Evolutionary conservation across 1,140 invertebrate species (phyloP), one percentile per base, ranked within the genome.

Genomic region (Aleiodes sp.): DNA sequence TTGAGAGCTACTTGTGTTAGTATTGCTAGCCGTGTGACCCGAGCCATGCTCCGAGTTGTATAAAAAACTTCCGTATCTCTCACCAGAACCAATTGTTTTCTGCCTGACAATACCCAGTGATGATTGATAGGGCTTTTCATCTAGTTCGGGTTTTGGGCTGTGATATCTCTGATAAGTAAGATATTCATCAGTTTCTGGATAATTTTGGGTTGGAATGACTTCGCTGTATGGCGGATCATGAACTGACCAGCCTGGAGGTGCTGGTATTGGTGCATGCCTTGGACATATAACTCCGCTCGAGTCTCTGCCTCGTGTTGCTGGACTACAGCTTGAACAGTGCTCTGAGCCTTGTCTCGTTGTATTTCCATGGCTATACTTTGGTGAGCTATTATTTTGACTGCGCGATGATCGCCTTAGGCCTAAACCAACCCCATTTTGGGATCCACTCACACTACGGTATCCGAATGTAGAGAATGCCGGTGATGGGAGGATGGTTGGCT

Each of bases 31-130:
- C 62, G 68, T 75, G 66, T 79, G 80, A 56, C 76, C 76, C 1
- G 73, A 75, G 0, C 63, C 73, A 7, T 74, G 72, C 0, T 75
- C 75, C 4, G 76, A 77, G 0, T 77, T 80, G 19, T 79, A 80
- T 3, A 78, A 68, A 1, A 77, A 79, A 43, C 75, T 79, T 4
- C 73, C 73, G 62, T 86, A 84, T 78, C 65, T 86, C 80, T 76
- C 88, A 73, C 87, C 89, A 31, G 90, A 90, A 0, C 89, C 89
- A 14, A 89, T 86, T 0, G 88, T 90, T 0, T 86, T 86, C 70
- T 90, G 88, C 7, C 82, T 75, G 4, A 63, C 41, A 1, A 76
- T 66, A 16, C n/a, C 63, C 1, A 75, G 74, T n/a, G n/a, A n/a
- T n/a, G n/a, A n/a, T 43, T 70, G 63, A 43, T 59, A 67, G 8